Base-by-base conservation (phyloP, 2,797 vertebrate genomes). In the Ciconia nigra region DNA sequence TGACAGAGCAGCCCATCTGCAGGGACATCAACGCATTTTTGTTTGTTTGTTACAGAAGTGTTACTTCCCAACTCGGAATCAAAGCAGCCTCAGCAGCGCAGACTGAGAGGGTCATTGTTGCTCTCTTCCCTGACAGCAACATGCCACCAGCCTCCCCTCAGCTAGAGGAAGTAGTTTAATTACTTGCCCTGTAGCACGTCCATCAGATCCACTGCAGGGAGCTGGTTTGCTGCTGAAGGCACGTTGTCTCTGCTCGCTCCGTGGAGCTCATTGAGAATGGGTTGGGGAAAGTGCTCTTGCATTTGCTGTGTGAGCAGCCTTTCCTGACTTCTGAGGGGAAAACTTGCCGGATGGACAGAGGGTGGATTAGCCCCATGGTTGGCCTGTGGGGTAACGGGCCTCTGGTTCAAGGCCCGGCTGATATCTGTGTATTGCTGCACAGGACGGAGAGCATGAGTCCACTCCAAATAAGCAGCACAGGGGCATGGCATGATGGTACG, bases 241-340 rank as follows among this genome's bases (percentile, higher is more conserved):
- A 51, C 3, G 0, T 19, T 7, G 52, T 25, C 20, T 51, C 61
- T 44, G 71, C 44, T 26, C 17, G 0, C 26, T 14, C 52, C 19
- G 8, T 26, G 44, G 16, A 42, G 59, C 37, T 35, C 6, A 0
- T 37, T 21, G 83, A 31, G n/a, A 61, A 33, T 2, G 7, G 33
- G 17, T 2, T 52, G 72, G 22, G 63, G 33, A 46, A 59, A 20
- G n/a, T 4, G 8, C 33, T 33, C 12, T 33, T n/a, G 63, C 15
- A 5, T 39, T 52, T 77, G 39, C 46, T 37, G 18, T 18, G 22
- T 28, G 22, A 46, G n/a, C 24, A 20, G 47, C 13, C n/a, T 39
- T 54, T 55, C 47, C 65, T 62, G 41, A 28, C 39, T 69, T 33
- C 39, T 15, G 15, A 35, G 41, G 35, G 71, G 21, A 35, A 15